phyloP scores from a whole-genome alignment of 2,888 invertebrate species.

The Athripsodes cinereus region DNA sequence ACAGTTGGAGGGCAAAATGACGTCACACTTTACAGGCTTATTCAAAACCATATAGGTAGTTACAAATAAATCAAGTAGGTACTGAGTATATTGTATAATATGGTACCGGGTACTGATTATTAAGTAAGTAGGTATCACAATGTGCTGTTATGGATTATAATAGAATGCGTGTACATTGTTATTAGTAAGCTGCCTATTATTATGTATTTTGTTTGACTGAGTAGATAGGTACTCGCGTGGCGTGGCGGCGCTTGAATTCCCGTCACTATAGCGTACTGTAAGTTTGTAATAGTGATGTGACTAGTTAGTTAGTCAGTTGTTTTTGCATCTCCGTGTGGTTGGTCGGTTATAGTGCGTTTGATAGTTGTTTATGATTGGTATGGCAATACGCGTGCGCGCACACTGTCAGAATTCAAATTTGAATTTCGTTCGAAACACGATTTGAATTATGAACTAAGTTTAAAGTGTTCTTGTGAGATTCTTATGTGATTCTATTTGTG shows the following conservation, averaged over 20 bases:
- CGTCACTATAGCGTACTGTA: not conserved
- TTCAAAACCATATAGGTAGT: no score
- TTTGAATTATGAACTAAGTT: not conserved
- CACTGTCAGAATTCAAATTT: conserved; percentile 4
- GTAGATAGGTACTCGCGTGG: not conserved
- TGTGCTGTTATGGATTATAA: no score
- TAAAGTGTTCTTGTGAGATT: not conserved
- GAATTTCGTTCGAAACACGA: not conserved
- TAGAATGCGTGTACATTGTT: not conserved
- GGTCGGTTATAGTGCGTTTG: conserved; percentile 20
- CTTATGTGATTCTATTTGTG: not conserved
- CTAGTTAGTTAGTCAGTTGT: conserved; percentile 7
- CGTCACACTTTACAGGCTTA: no score
- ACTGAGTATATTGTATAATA: no score
- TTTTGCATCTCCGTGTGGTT: conserved; percentile 24
- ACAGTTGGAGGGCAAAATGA: no score
- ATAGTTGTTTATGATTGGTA: no score
- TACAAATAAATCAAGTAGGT: no score
- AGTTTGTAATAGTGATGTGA: no score
- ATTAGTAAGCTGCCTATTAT: not conserved
- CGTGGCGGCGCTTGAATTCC: conserved; percentile 2
- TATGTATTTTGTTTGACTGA: not conserved
- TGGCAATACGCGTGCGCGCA: conserved; percentile 16
- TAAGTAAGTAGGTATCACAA: no score
- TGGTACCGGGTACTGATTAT: no score